Conservation (phyloP, 2,888 invertebrate species). For the Sphaerophoria rueppellii region DNA sequence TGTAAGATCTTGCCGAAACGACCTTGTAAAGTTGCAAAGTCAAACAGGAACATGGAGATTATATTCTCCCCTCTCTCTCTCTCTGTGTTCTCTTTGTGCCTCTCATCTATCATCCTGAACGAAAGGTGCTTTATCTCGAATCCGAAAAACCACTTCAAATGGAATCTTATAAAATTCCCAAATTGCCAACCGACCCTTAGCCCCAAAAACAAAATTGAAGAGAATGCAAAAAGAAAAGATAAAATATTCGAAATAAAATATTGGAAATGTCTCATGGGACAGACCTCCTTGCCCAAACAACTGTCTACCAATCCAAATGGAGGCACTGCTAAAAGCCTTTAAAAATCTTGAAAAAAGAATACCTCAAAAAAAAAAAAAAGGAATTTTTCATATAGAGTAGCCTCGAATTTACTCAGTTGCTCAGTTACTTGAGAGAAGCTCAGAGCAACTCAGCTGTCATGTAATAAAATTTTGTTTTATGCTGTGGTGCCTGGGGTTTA, state of each 20-base stretch:
- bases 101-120: neutral
- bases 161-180: constrained; percentile 28
- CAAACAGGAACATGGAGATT: constrained; percentile 19
- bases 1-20: constrained; percentile 9
- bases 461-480: constrained; percentile 4
- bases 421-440: too few relatives aligned
- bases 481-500: constrained; percentile 2
- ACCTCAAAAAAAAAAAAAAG: neutral
- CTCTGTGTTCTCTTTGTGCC: neutral
- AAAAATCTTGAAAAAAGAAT: neutral
- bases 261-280: constrained; percentile 32
- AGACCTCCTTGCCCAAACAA: neutral
- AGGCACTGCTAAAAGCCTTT: neutral
- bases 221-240: neutral
- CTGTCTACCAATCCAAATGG: neutral
- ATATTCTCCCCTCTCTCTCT: neutral
- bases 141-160: constrained; percentile 35
- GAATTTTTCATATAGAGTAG: neutral
- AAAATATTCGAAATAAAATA: constrained; percentile 35
- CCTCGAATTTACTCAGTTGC: neutral
- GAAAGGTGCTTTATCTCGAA: constrained; percentile 32
- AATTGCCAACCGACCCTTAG: neutral
- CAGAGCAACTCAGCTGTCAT: constrained; percentile 12
- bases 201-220: neutral
- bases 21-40: constrained; percentile 42